Evolutionary conservation across 1,140 invertebrate species (phyloP).

Genomic region (Drosophila biarmipes): DNA sequence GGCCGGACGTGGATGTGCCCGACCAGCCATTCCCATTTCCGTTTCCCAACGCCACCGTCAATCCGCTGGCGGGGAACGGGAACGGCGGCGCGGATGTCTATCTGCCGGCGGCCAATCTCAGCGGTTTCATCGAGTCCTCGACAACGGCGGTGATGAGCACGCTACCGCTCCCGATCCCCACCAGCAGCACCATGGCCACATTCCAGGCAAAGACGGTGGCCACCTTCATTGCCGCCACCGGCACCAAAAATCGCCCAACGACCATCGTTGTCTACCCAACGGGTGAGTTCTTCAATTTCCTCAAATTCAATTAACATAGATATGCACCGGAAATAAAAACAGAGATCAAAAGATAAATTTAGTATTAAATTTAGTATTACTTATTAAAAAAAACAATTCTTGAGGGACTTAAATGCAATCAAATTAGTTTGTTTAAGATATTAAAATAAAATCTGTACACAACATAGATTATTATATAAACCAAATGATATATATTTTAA

Average conservation of each 20-base stretch:
- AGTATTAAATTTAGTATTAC: too few species aligned
- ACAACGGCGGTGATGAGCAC: slow-evolving; percentile 55
- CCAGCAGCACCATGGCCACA: slow-evolving; percentile 45
- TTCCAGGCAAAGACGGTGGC: slow-evolving; percentile 74
- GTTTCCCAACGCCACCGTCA: slow-evolving; percentile 19
- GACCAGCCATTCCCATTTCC: background rate
- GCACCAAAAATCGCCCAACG: slow-evolving; percentile 76
- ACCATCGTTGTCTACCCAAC: slow-evolving; percentile 82
- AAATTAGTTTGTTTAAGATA: too few species aligned
- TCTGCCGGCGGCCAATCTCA: slow-evolving; percentile 39
- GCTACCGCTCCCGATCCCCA: slow-evolving; percentile 31
- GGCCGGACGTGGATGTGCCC: background rate
- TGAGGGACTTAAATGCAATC: too few species aligned
- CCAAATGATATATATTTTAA: too few species aligned
- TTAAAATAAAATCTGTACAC: too few species aligned
- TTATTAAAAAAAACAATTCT: too few species aligned
- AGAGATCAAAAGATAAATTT: too few species aligned
- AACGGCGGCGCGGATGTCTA: slow-evolving; percentile 18
- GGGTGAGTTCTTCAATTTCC: slow-evolving; percentile 54
- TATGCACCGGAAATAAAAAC: too few species aligned
- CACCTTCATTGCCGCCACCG: slow-evolving; percentile 67
- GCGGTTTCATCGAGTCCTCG: slow-evolving; percentile 72
- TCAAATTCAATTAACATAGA: too few species aligned
- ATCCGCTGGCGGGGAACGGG: background rate
- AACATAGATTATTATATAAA: too few species aligned